Conservation (phyloP, 2,888 invertebrate species). For the Scotopteryx bipunctaria region DNA sequence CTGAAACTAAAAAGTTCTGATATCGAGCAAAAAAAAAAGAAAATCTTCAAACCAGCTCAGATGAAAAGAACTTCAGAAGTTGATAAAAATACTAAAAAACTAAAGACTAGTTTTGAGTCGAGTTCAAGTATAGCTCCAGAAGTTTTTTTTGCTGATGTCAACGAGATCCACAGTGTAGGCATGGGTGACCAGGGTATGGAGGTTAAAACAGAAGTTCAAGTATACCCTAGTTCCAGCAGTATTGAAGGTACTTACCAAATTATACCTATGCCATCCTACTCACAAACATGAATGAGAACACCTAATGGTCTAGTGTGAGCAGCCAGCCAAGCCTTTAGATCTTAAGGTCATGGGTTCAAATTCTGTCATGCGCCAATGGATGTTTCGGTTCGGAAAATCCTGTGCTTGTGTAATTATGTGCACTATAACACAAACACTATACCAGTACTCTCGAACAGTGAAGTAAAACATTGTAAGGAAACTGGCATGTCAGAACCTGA, state of each 20-base stretch:
- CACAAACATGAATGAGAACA: background rate
- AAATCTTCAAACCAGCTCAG: conserved; percentile 6
- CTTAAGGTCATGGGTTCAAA: too few species aligned
- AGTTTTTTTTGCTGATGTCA: conserved; percentile 67
- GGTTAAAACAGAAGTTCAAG: conserved; percentile 49
- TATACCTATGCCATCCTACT: too few species aligned
- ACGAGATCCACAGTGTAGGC: conserved; percentile 44
- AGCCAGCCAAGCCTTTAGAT: too few species aligned
- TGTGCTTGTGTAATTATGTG: too few species aligned
- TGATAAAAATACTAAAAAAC: conserved; percentile 33
- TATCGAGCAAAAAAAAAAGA: conserved; percentile 20
- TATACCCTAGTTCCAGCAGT: conserved; percentile 3
- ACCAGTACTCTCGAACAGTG: too few species aligned
- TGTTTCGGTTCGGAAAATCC: too few species aligned
- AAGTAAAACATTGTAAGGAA: too few species aligned
- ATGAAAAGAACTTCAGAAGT: conserved; percentile 28
- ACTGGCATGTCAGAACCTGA: too few species aligned
- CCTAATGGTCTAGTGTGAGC: too few species aligned
- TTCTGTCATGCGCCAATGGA: too few species aligned
- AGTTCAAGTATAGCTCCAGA: conserved; percentile 43
- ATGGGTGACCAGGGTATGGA: conserved; percentile 39
- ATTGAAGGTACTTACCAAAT: conserved; percentile 24
- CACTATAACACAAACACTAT: too few species aligned
- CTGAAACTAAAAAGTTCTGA: conserved; percentile 31
- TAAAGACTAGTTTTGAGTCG: conserved; percentile 29